Evolutionary conservation across 2,113 vertebrate genomes (phyloP).

Genomic region (Lepisosteus oculatus): DNA sequence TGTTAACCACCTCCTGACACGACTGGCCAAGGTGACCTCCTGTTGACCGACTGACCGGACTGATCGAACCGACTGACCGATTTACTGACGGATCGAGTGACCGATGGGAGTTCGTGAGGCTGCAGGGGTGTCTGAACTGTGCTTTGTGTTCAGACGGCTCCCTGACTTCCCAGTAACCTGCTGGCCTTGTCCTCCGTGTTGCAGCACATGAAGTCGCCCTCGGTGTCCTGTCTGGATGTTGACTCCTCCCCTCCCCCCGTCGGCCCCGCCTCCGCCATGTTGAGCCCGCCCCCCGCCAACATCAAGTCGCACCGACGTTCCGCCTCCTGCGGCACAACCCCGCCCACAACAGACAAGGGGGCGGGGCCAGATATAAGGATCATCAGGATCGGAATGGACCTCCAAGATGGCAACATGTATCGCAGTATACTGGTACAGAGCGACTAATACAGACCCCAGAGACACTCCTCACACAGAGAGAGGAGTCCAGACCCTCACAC

Average conservation of each 20-base stretch:
- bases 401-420: constrained; percentile 83
- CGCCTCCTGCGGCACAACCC: constrained; percentile 77
- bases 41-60: not conserved
- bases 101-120: not conserved
- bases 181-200: constrained; percentile 2
- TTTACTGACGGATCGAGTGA: too few relatives aligned
- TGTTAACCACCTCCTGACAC: constrained; percentile 69
- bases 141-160: constrained; percentile 18
- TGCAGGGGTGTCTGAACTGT: constrained; percentile 5
- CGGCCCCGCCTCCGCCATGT: constrained; percentile 48
- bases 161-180: constrained; percentile 5
- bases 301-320: constrained; percentile 84
- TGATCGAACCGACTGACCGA: too few relatives aligned
- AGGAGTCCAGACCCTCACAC: too few relatives aligned
- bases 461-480: too few relatives aligned
- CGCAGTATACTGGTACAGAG: constrained; percentile 80
- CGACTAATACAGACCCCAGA: too few relatives aligned
- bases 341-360: constrained; percentile 25
- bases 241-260: constrained; percentile 51
- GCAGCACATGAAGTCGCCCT: constrained; percentile 82
- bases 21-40: constrained; percentile 71
- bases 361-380: constrained; percentile 73
- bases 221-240: constrained; percentile 80
- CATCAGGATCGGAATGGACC: constrained; percentile 80
- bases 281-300: constrained; percentile 56